Base-by-base conservation (phyloP, 2,797 vertebrate species). In the Gambelia wislizenii region DNA sequence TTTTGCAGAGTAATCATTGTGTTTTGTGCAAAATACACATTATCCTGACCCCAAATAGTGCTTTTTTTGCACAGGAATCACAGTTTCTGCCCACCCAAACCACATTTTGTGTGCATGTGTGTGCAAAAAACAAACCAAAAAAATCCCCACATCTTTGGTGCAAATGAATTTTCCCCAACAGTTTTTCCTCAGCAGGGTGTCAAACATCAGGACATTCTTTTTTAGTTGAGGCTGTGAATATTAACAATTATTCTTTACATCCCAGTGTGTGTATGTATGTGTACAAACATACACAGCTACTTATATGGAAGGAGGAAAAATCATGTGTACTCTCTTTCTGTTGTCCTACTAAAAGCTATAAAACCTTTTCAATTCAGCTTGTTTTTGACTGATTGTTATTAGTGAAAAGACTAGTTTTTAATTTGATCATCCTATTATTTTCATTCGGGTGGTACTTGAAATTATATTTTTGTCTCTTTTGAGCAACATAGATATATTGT, bases 401-500 rank as follows among this genome's bases (percentile, higher is more conserved):
- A 64, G 33, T 2, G 30, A 25, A 42, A n/a, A 25, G 22, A 2
- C 59, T 64, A 10, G 27, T n/a, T 76, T 76, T 76, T 76, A 61
- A 36, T 54, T 27, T 59, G 6, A 33, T 56, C 25, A 36, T 47
- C 49, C 33, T 76, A 18, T 61, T 47, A 12, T 12, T 47, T 47
- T n/a, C 3, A 85, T 59, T 39, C 20, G 54, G 20, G 6, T 74
- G 42, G 33, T 27, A 2, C 1, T 8, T 69, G 39, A 8, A 69
- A 69, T 54, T 54, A 36, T 54, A 39, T 47, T 42, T 76, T 85
- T 49, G 18, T 7, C 7, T 14, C 44, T 4, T 92, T 88, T 83
- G 36, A 18, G 36, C 20, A 42, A 16, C 84, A 75, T 25, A 79
- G 59, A 88, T 89, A 91, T 10, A 47, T 91, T 94, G 89, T 74